Evolutionary conservation across 2,113 vertebrate genomes (phyloP).

Genomic region (Rhabdomys dilectus): DNA sequence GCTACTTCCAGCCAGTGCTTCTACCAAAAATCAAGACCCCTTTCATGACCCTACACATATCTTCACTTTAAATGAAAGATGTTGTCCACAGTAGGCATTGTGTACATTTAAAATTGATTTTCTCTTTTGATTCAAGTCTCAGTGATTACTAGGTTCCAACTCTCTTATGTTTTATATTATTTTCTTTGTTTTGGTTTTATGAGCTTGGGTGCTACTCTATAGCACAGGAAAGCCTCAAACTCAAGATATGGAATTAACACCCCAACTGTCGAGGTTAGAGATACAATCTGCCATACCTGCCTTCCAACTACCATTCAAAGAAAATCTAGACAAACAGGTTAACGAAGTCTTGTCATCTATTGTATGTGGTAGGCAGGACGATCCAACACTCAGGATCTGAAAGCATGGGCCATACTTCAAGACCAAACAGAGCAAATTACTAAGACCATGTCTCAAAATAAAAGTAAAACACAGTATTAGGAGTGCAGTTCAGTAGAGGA

Average conservation of each 20-base stretch:
- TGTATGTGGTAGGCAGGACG: background rate
- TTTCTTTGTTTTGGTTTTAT: background rate
- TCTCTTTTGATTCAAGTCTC: background rate
- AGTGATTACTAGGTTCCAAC: background rate
- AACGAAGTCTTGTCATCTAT: background rate
- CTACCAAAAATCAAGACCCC: too few species aligned
- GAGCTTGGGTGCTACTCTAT: too few species aligned
- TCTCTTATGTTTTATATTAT: background rate
- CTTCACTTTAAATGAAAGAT: background rate
- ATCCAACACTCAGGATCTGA: background rate
- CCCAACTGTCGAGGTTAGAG: too few species aligned
- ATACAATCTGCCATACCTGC: background rate
- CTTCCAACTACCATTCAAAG: background rate
- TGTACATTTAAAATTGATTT: background rate
- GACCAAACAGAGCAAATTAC: background rate
- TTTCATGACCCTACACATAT: background rate
- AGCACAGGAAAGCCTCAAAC: background rate
- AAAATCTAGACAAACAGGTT: background rate
- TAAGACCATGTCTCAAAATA: background rate
- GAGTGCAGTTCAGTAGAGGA: background rate
- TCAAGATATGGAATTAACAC: background rate
- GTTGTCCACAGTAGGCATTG: background rate
- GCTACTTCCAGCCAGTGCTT: too few species aligned
- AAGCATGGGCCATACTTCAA: background rate
- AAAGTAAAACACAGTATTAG: background rate